A percentile compares a stretch with the other conserved stretches of the same genome.
Evolutionary conservation across 2,113 vertebrate species (phyloP).

Genomic region (Paralichthys olivaceus): DNA sequence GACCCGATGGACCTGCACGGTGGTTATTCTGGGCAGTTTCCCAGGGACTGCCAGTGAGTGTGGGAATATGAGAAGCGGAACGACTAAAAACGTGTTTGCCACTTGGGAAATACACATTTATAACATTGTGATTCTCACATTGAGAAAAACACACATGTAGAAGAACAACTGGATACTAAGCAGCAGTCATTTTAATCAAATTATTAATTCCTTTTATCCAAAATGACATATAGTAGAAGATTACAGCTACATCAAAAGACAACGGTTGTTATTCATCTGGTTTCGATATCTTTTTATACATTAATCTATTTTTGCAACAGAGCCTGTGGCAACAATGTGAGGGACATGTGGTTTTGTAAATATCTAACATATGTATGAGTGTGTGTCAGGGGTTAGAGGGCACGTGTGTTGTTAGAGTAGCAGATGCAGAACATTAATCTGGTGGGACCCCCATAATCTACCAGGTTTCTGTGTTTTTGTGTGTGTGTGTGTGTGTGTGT

Average conservation of each 20-base stretch:
- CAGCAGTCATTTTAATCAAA: neutral
- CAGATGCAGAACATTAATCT: slow-evolving; percentile 74
- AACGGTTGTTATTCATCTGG: neutral
- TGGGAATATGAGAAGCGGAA: slow-evolving; percentile 18
- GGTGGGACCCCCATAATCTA: slow-evolving; percentile 69
- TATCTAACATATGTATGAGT: slow-evolving; percentile 3
- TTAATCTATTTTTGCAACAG: neutral
- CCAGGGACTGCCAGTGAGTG: slow-evolving; percentile 23
- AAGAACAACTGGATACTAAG: neutral
- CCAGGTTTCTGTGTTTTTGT: neutral
- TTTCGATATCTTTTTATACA: no score
- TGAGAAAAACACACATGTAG: neutral
- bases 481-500: slow-evolving; percentile 28
- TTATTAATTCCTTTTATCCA: neutral
- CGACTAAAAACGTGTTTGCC: slow-evolving; percentile 14
- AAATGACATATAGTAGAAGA: neutral
- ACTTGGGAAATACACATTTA: slow-evolving; percentile 7
- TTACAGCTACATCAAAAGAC: neutral
- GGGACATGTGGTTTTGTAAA: neutral
- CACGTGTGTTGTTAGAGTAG: slow-evolving; percentile 54
- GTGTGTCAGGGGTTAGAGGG: neutral
- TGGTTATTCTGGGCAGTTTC: slow-evolving; percentile 32
- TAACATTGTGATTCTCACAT: neutral
- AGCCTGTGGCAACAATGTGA: slow-evolving; percentile 1
- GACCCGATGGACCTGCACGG: slow-evolving; percentile 13